phyloP scores from a whole-genome alignment of 2,888 invertebrate species.

The Eupithecia inturbata region DNA sequence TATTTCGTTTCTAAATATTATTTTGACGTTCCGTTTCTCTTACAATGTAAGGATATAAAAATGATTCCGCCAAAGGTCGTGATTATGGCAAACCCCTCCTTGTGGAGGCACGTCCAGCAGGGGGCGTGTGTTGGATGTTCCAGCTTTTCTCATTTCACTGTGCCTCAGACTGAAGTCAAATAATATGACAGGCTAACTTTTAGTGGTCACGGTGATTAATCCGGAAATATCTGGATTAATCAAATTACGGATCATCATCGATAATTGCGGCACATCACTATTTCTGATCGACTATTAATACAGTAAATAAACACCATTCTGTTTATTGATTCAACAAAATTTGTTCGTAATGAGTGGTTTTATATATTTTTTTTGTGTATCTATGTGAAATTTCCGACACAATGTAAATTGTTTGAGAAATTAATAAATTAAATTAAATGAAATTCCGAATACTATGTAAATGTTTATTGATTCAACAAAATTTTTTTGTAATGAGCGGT shows the following conservation, averaged over 20 bases:
- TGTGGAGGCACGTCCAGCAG: neutral
- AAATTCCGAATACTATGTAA: neutral
- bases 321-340: neutral
- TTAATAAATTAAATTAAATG: too few relatives aligned
- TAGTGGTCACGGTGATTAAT: neutral
- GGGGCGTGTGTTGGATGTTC: neutral
- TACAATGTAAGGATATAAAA: too few relatives aligned
- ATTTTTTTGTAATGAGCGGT: neutral
- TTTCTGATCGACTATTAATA: neutral
- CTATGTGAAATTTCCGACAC: too few relatives aligned
- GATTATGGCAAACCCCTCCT: too few relatives aligned
- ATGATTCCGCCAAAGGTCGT: too few relatives aligned
- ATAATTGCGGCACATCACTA: neutral
- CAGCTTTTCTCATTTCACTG: neutral
- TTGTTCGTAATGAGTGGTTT: neutral
- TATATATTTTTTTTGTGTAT: too few relatives aligned
- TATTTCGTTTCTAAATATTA: too few relatives aligned
- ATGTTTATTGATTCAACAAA: neutral
- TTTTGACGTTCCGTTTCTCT: too few relatives aligned
- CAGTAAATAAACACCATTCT: neutral
- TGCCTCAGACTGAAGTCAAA: neutral
- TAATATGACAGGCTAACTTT: neutral
- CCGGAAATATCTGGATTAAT: neutral
- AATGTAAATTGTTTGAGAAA: too few relatives aligned
- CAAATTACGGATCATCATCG: neutral